These are phyloP conservation scores for Nymphalis c-album DNA, from an alignment of 2,888 invertebrate species.

Conservation along the genomic window DNA sequence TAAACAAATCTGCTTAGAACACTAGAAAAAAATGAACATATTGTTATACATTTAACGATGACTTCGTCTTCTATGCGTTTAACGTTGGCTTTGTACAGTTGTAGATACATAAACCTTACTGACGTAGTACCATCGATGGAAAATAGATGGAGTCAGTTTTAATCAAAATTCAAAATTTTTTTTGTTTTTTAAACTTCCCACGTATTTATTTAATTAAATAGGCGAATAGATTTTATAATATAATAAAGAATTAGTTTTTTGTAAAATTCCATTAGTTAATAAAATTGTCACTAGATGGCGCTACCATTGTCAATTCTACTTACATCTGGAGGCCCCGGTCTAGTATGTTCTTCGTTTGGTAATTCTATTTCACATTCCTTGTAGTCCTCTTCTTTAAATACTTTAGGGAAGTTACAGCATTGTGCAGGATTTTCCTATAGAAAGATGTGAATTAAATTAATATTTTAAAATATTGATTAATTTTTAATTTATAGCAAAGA, in stretches of 20 bases:
- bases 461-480: no score
- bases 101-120: no score
- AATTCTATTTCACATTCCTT: conserved; percentile 1
- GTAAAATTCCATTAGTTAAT: neutral
- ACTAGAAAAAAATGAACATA: conserved; percentile 45
- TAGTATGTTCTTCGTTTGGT: neutral
- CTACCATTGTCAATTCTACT: conserved; percentile 34
- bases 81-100: no score
- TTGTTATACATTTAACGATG: neutral
- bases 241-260: no score
- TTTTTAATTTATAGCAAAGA: no score
- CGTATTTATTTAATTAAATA: no score
- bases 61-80: no score
- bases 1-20: conserved; percentile 56
- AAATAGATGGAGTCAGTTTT: neutral
- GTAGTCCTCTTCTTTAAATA: conserved; percentile 11
- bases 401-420: conserved; percentile 56
- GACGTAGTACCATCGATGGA: no score
- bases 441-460: neutral
- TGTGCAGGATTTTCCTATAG: conserved; percentile 54
- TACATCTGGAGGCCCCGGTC: conserved; percentile 53
- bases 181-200: no score
- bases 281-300: neutral
- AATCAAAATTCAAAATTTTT: no score
- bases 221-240: no score